A percentile compares a stretch with the other conserved stretches of the same genome.
phyloP scores from a whole-genome alignment of 2,797 vertebrate species.

The Sebastes umbrosus region DNA sequence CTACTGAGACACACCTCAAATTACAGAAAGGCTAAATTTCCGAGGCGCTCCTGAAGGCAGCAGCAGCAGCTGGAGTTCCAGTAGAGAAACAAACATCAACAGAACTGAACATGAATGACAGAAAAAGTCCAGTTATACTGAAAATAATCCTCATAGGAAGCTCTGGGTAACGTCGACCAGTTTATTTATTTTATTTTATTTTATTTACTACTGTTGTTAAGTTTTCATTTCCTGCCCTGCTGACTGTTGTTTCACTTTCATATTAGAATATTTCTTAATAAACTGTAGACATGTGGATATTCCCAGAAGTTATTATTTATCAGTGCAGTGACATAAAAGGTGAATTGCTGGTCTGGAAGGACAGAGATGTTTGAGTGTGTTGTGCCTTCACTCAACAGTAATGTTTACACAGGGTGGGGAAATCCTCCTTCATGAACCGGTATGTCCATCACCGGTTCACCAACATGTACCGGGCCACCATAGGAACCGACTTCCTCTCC shows the following conservation, averaged over 20 bases:
- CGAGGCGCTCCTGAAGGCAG: slow-evolving; percentile 36
- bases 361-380: neutral
- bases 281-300: neutral
- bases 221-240: neutral
- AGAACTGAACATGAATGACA: slow-evolving; percentile 40
- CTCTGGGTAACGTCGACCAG: slow-evolving; percentile 62
- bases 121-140: slow-evolving; percentile 37
- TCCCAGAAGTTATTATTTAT: neutral
- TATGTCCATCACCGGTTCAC: slow-evolving; percentile 78
- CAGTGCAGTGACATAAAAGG: neutral
- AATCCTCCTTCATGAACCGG: slow-evolving; percentile 79
- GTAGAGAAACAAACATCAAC: neutral
- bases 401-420: slow-evolving; percentile 72
- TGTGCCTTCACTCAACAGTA: neutral
- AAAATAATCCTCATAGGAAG: slow-evolving; percentile 77
- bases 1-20: neutral
- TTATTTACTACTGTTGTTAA: fast-evolving
- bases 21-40: fast-evolving
- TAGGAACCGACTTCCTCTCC: slow-evolving; percentile 79
- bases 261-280: neutral
- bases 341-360: neutral
- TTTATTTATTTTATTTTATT: neutral
- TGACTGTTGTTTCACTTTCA: slow-evolving; percentile 38
- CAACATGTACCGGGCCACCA: slow-evolving; percentile 73
- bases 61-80: neutral